Evolutionary conservation across 2,797 vertebrate species (phyloP), one percentile per base, ranked within the genome.

Genomic region (Takifugu ocellatus): DNA sequence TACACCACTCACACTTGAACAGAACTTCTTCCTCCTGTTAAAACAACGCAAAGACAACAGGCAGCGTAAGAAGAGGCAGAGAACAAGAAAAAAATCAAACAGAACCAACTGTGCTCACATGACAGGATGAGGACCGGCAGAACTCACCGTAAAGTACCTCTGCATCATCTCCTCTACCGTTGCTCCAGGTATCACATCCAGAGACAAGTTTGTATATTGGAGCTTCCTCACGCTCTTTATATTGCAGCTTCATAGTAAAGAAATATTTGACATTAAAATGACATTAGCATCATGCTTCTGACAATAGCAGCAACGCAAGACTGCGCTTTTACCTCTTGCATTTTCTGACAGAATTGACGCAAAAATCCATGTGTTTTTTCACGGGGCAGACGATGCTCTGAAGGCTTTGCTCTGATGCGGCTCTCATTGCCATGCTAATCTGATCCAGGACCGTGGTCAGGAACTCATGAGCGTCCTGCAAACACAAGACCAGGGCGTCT

Each of bases 401-500:
- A n/a, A 21, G 17, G n/a, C 10, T n/a, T 2, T n/a, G 44, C n/a
- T 46, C 6, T 6, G 44, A n/a, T 1, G n/a, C 44, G 8, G 44
- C 6, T 6, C 6, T n/a, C 6, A 46, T 21, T 8, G 16, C 7
- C 44, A 39, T 2, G 6, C 44, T 46, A 1, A 46, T n/a, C 6
- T 46, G 44, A 21, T n/a, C n/a, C 44, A 46, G 44, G 44, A 46
- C 44, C n/a, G 44, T 46, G 44, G 44, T 46, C 44, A 46, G 44
- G 44, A 46, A 46, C 44, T 46, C 44, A 9, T 46, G 17, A 21
- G 44, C 44, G 11, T 46, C 44, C 44, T 46, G 44, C 17, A 46
- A n/a, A 9, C 44, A 46, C 16, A 21, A 21, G 44, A 17, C 17
- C 1, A 39, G 11, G 12, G 11, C 44, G 2, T 46, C 7, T 8